A percentile compares a stretch with the other conserved stretches of the same genome.
Evolutionary conservation across 2,888 invertebrate species (phyloP).

Genomic region (Pristionchus exspectatus): DNA sequence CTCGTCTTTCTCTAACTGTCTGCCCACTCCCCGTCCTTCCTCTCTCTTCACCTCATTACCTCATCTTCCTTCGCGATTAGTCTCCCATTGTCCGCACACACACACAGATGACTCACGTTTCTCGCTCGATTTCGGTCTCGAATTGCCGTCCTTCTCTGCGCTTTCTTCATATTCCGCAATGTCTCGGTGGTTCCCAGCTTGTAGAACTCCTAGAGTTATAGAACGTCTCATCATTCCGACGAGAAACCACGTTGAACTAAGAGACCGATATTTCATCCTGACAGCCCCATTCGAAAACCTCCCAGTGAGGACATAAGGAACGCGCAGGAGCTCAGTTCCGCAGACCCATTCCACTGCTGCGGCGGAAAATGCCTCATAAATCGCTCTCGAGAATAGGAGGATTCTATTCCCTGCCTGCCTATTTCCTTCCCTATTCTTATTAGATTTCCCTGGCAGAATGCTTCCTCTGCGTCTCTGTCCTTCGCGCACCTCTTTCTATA

Average conservation of each 20-base stretch:
- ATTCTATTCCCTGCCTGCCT: neutral
- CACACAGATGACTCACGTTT: constrained; percentile 56
- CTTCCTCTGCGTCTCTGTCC: constrained; percentile 50
- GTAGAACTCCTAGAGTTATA: no score
- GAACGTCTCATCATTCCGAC: no score
- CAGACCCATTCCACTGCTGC: neutral
- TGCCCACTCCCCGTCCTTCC: neutral
- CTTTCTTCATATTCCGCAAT: neutral
- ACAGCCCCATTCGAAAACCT: neutral
- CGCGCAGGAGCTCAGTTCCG: neutral
- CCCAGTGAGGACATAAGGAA: no score
- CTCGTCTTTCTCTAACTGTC: neutral
- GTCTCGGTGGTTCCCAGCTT: neutral
- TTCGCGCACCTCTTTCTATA: constrained; percentile 1
- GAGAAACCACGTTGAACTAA: neutral
- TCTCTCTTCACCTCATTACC: neutral
- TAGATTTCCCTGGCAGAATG: neutral
- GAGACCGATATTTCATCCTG: no score
- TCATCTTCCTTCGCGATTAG: constrained; percentile 56
- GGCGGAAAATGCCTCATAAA: constrained; percentile 18
- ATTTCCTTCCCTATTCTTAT: neutral
- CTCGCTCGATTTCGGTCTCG: constrained; percentile 12
- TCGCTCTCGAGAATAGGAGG: neutral
- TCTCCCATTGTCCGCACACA: constrained; percentile 58
- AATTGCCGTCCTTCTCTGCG: neutral